Evolutionary conservation across 2,888 invertebrate species (phyloP).

Genomic region (Serripes groenlandicus): DNA sequence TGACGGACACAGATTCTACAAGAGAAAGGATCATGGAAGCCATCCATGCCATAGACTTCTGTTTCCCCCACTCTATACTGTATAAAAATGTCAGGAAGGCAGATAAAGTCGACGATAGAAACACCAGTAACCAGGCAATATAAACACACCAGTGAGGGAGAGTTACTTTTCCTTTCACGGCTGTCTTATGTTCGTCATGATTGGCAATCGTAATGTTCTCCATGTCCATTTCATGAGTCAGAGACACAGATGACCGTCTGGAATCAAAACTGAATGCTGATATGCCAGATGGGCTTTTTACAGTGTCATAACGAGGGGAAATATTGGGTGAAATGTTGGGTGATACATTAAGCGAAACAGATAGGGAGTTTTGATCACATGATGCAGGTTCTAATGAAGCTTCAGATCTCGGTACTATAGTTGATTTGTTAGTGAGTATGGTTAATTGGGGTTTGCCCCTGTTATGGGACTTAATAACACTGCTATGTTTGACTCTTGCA

Average conservation of each 20-base stretch:
- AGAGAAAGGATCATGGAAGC: conserved; percentile 78
- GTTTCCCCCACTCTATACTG: conserved; percentile 70
- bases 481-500: neutral
- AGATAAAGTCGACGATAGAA: conserved; percentile 41
- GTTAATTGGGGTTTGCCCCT: neutral
- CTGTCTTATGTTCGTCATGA: neutral
- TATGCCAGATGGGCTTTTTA: conserved; percentile 25
- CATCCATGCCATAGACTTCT: conserved; percentile 70
- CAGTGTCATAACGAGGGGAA: conserved; percentile 17
- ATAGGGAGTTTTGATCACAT: conserved; percentile 2
- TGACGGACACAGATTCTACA: conserved; percentile 75
- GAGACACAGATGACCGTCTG: neutral
- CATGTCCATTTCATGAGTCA: conserved; percentile 18
- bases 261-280: conserved; percentile 43
- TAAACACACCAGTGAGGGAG: conserved; percentile 65
- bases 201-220: conserved; percentile 20
- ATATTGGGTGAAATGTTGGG: conserved; percentile 37
- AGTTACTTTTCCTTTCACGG: conserved; percentile 47
- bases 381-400: neutral
- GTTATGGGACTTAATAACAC: neutral
- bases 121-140: conserved; percentile 69
- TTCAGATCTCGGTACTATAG: neutral
- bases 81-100: conserved; percentile 83
- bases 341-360: neutral
- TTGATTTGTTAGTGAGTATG: neutral